Conservation (phyloP, 2,113 vertebrate genomes). For the Heliornis fulica region DNA sequence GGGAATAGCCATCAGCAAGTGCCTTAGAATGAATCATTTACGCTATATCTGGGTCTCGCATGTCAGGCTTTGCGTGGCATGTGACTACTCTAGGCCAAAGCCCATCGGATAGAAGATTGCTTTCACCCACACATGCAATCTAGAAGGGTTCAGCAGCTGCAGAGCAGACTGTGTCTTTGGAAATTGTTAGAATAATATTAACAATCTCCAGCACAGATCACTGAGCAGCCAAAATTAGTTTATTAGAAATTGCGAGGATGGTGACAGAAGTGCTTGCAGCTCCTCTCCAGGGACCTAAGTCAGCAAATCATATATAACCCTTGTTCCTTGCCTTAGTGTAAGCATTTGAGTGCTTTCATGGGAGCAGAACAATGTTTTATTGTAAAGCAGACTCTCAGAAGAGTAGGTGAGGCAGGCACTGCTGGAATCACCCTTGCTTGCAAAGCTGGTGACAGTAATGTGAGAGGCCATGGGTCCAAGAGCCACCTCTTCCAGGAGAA, state of each 20-base stretch:
- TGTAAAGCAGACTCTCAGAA: not conserved
- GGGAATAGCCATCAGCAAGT: not conserved
- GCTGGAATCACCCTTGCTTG: not conserved
- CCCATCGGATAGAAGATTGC: not conserved
- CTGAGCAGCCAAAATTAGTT: not conserved
- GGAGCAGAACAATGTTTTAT: not conserved
- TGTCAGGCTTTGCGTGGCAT: not conserved
- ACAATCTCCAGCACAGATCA: not conserved
- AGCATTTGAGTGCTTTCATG: not conserved
- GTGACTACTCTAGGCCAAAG: not conserved
- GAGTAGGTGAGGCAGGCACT: not conserved
- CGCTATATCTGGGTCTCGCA: not conserved
- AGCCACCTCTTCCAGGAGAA: not conserved
- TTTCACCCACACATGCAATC: not conserved
- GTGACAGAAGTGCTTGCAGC: not conserved
- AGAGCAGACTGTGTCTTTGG: not conserved
- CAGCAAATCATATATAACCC: not conserved
- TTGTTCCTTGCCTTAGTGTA: not conserved
- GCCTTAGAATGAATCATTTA: not conserved
- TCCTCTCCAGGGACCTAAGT: not conserved
- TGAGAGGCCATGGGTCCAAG: not conserved
- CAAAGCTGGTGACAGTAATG: fast-evolving
- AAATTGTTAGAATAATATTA: not conserved
- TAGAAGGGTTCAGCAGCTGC: not conserved
- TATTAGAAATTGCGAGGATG: not conserved